These are phyloP conservation scores for Clistopyga incitator DNA, from an alignment of 2,888 invertebrate species.

Conservation along the genomic window DNA sequence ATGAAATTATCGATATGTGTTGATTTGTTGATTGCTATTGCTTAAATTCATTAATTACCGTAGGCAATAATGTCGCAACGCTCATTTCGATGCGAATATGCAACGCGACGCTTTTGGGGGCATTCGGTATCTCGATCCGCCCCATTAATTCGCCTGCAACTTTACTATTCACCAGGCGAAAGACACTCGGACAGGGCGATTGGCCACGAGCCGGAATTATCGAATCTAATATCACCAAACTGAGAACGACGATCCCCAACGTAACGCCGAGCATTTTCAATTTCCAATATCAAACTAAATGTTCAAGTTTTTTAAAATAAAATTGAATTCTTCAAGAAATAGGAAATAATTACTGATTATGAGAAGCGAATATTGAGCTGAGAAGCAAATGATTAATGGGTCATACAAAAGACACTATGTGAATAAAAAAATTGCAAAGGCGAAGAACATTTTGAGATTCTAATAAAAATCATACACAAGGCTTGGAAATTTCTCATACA, in stretches of 20 bases:
- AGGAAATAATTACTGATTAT: not conserved
- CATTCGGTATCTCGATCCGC: slow-evolving; percentile 73
- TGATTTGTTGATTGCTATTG: not conserved
- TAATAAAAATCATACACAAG: no score
- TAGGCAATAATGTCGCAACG: slow-evolving; percentile 73
- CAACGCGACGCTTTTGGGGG: slow-evolving; percentile 72
- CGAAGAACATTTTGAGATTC: not conserved
- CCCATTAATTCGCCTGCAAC: slow-evolving; percentile 72
- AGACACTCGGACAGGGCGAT: slow-evolving; percentile 76
- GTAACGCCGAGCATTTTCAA: slow-evolving; percentile 49
- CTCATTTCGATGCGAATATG: slow-evolving; percentile 73
- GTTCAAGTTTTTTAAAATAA: no score
- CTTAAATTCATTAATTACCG: slow-evolving; percentile 68
- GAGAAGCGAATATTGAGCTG: not conserved
- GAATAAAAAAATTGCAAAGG: no score
- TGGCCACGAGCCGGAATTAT: slow-evolving; percentile 56
- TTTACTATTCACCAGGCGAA: slow-evolving; percentile 73
- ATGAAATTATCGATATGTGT: slow-evolving; percentile 1
- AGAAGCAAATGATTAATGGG: not conserved
- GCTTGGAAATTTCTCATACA: no score
- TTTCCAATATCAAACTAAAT: slow-evolving; percentile 5
- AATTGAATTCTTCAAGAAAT: not conserved
- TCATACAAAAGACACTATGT: not conserved
- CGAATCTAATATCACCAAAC: slow-evolving; percentile 27
- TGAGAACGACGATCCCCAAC: slow-evolving; percentile 52